Evolutionary conservation across 2,888 invertebrate genomes (phyloP), one percentile per base, ranked within the genome.

Genomic region (Orchesella flavescens): DNA sequence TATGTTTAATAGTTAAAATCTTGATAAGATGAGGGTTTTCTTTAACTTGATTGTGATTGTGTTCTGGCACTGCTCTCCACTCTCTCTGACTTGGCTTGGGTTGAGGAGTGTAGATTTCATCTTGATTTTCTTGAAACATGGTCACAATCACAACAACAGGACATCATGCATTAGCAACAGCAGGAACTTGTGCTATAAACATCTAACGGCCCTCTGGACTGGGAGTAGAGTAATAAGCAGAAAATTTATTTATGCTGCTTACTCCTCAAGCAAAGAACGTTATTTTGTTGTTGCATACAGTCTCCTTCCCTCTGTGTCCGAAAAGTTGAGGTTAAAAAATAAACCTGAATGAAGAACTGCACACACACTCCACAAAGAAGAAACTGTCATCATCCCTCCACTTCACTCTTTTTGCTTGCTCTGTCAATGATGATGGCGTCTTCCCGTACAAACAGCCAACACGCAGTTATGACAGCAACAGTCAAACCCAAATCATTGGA

Each of bases 391-490:
- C 80, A 73, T 73, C 73, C 63, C 68, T 43, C 68, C 68, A 79
- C 65, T 55, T n/a, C 78, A 78, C 77, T 76, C 63, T 77, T 63
- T 49, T 57, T 66, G 10, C 24, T 69, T 59, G 19, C 21, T 77
- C 61, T 76, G 13, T 55, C 61, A 17, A 43, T 24, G 63, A 23
- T 49, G 10, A 5, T 71, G 72, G 79, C 79, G 71, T 71, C 79
- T 65, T 19, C 43, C 17, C 34, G 21, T 12, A 17, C 24, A 17
- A 46, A 34, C 72, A 21, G 72, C 17, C 15, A 55, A 59, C 80
- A 68, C 73, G 65, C 59, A 80, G 80, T 80, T 80, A 74, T 80
- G 80, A 80, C 80, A 80, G 68, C 34, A 80, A 59, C 57, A 80
- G 80, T 80, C 80, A 80, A 80, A 57, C 80, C 74, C 73, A 66